A percentile compares a stretch with the other conserved stretches of the same genome.
Conservation (phyloP, 1,140 invertebrate genomes). For the Chlorops oryzae region DNA sequence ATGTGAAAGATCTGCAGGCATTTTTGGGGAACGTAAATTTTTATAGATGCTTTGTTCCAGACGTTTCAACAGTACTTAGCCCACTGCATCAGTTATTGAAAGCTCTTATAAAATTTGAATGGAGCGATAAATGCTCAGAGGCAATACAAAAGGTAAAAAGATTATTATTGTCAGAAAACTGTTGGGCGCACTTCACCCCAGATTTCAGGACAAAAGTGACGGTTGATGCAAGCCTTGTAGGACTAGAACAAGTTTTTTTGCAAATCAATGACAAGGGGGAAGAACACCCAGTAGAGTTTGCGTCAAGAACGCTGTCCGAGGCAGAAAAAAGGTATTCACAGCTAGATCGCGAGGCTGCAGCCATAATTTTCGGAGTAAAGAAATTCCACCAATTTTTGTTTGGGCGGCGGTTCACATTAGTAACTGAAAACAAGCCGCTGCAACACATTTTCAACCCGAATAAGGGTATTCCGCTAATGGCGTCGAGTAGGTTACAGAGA, state of each 20-base stretch:
- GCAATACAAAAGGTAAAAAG: too few relatives aligned
- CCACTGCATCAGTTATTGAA: constrained; percentile 33
- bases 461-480: too few relatives aligned
- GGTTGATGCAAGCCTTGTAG: too few relatives aligned
- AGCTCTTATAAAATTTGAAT: constrained; percentile 23
- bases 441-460: too few relatives aligned
- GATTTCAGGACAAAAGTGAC: neutral
- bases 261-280: too few relatives aligned
- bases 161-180: too few relatives aligned
- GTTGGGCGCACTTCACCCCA: too few relatives aligned
- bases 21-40: constrained; percentile 43
- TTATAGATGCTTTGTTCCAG: constrained; percentile 34
- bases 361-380: neutral
- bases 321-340: neutral
- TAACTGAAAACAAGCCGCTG: too few relatives aligned
- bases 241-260: too few relatives aligned
- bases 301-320: neutral
- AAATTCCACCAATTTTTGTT: neutral
- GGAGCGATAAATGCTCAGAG: too few relatives aligned
- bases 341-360: neutral
- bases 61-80: constrained; percentile 29
- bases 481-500: too few relatives aligned
- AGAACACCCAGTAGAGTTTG: neutral
- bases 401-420: too few relatives aligned
- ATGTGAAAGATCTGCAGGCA: constrained; percentile 41